Evolutionary conservation across 1,140 invertebrate genomes (phyloP), one percentile per base, ranked within the genome.

Genomic region (Mycetomoellerius zeteki): DNA sequence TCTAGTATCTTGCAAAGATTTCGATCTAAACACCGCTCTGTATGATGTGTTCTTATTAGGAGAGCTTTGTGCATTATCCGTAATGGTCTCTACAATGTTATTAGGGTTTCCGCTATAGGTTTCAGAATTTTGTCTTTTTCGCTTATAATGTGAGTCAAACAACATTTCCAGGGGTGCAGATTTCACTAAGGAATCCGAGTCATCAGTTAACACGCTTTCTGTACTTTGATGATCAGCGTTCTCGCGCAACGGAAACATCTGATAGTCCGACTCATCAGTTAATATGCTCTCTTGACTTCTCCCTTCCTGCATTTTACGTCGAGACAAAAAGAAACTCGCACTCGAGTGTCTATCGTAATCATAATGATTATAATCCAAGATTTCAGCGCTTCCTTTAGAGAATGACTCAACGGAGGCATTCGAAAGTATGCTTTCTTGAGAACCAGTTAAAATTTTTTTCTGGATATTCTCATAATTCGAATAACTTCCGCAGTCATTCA

Each of bases 271-370:
- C 78, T 98, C 97, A 93, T 98, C 97, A 0, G 97, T 98, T 4
- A 98, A 92, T 50, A 98, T 97, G 89, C 97, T 98, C 92, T 98
- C 97, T 89, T 98, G 95, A 71, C 97, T 98, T 92, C 97, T 97
- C 91, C 97, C 97, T 64, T 96, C 94, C 16, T 96, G 96, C 86
- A 96, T 95, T 47, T 93, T 94, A 24, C 94, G 91, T 2, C 94
- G 90, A 0, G 94, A 95, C 5, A 96, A 24, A 73, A 96, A 96
- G 86, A 96, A 96, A 88, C 96, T 96, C 0, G 95, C 94, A 88
- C 94, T 95, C 0, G 95, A 95, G 43, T 96, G 95, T 56, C 96
- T 90, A 33, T 96, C 96, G 89, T 96, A 96, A 56, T 97, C 96
- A 76, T 96, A 96, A 91, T 96, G 96, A 54, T 97, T 96, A 76